Conservation (phyloP, 2,797 vertebrate species). For the Rachycentron canadum region DNA sequence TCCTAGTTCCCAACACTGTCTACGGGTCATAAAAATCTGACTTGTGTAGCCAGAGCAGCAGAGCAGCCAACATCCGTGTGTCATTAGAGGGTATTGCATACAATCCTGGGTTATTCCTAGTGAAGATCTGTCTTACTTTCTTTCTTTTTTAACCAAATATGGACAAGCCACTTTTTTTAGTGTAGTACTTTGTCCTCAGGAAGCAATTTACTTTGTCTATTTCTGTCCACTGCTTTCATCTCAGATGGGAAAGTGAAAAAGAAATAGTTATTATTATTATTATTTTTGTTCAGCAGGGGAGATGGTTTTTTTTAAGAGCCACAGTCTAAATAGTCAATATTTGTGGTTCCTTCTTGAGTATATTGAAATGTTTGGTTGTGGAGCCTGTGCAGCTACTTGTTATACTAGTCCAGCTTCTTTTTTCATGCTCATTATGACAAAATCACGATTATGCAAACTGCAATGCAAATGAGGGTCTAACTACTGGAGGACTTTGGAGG, state of each 20-base stretch:
- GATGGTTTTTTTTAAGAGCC: neutral
- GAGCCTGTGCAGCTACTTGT: neutral
- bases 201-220: conserved; percentile 30
- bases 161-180: conserved; percentile 14
- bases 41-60: conserved; percentile 1
- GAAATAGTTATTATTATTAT: no score
- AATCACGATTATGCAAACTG: conserved; percentile 62
- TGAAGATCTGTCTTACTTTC: neutral
- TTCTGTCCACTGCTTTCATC: conserved; percentile 27
- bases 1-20: neutral
- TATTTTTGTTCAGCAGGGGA: neutral
- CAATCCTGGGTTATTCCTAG: conserved; percentile 13
- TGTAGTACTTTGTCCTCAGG: conserved; percentile 30
- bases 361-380: neutral
- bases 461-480: conserved; percentile 55
- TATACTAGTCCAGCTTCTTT: conserved; percentile 16
- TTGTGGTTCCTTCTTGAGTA: neutral
- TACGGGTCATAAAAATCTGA: neutral
- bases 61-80: neutral
- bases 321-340: neutral
- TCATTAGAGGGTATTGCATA: neutral
- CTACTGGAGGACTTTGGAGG: neutral
- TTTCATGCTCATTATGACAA: conserved; percentile 2
- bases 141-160: conserved; percentile 47
- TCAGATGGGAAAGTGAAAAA: conserved; percentile 25